A percentile compares a stretch with the other conserved stretches of the same genome.
These are phyloP conservation scores for Acomys russatus DNA, from an alignment of 2,797 vertebrate genomes.

Conservation along the genomic window DNA sequence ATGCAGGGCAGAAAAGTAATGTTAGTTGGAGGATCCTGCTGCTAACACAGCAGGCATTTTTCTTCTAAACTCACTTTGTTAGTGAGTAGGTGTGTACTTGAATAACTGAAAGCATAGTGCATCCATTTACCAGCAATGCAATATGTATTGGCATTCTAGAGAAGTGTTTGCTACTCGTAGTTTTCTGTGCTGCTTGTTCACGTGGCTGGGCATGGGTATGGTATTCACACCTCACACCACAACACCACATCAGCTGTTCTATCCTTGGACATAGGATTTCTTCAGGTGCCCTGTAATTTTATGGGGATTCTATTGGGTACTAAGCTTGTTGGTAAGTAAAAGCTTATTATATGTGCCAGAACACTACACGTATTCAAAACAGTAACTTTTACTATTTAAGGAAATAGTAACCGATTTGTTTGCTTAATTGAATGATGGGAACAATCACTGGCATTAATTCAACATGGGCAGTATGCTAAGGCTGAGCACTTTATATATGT, in stretches of 20 bases:
- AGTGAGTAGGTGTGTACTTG: not conserved
- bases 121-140: no score
- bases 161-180: not conserved
- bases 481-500: not conserved
- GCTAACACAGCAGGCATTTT: not conserved
- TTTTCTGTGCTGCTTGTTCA: not conserved
- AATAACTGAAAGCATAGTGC: not conserved
- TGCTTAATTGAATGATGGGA: conserved; percentile 24
- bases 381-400: not conserved
- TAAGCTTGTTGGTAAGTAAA: not conserved
- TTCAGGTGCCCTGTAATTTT: not conserved
- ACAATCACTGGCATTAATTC: not conserved
- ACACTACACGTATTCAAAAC: not conserved
- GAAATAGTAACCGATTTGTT: not conserved
- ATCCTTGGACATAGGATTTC: not conserved
- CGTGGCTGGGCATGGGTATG: not conserved
- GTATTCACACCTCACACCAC: not conserved
- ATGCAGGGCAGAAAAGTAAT: not conserved
- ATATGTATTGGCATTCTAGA: no score
- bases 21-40: not conserved
- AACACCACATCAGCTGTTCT: not conserved
- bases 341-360: not conserved
- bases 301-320: no score
- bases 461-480: not conserved
- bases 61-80: not conserved